These are phyloP conservation scores for Cecidostiba fungosa DNA, from an alignment of 2,888 invertebrate species.

Conservation along the genomic window DNA sequence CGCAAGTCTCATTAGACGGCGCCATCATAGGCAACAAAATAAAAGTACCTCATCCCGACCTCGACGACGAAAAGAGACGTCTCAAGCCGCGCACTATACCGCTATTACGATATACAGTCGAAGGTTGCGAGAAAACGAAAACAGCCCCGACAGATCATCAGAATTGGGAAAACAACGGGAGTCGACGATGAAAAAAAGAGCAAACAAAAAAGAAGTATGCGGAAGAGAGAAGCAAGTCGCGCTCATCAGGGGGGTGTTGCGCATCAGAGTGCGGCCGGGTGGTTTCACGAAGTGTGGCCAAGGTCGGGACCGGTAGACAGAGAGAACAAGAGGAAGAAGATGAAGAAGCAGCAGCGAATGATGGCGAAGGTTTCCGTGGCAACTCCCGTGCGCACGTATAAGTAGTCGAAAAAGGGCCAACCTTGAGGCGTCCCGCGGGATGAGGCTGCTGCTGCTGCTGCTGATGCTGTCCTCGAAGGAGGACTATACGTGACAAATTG, in stretches of 20 bases:
- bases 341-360: conserved; percentile 5
- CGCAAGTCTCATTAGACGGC: conserved; percentile 53
- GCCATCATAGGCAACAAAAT: conserved; percentile 51
- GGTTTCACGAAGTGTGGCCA: conserved; percentile 73
- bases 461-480: conserved; percentile 45
- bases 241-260: conserved; percentile 4
- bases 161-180: background rate
- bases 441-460: too few species aligned
- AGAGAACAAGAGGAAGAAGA: conserved; percentile 19
- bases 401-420: conserved; percentile 62
- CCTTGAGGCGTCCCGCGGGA: conserved; percentile 70
- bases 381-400: conserved; percentile 36
- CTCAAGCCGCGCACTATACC: conserved; percentile 6
- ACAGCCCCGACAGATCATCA: background rate
- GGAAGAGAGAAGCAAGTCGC: conserved; percentile 8
- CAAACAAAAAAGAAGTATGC: conserved; percentile 17
- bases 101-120: conserved; percentile 43
- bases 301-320: conserved; percentile 76
- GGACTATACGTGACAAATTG: conserved; percentile 55
- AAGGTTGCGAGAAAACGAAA: conserved; percentile 9
- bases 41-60: conserved; percentile 11
- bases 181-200: background rate
- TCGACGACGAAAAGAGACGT: background rate
- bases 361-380: conserved; percentile 48
- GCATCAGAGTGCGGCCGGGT: conserved; percentile 60